Evolutionary conservation across 2,113 vertebrate species (phyloP).

Genomic region (Python bivittatus): DNA sequence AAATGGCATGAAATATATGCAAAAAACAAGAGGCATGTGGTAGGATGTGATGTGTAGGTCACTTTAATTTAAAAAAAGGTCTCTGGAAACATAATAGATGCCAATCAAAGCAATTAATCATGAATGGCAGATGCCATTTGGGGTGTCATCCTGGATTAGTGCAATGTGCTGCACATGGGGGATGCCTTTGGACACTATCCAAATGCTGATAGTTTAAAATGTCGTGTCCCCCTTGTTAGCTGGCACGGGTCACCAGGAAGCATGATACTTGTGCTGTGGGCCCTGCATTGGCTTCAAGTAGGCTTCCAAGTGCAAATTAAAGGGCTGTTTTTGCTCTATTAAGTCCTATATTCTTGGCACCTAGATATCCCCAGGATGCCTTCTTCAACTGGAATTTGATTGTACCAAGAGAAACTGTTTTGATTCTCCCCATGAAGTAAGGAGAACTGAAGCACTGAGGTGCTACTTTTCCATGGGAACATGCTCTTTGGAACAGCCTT

Average conservation of each 20-base stretch:
- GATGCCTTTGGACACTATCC: background rate
- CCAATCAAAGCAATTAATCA: background rate
- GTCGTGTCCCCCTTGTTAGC: background rate
- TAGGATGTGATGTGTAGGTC: background rate
- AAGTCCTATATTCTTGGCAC: background rate
- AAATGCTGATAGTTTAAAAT: background rate
- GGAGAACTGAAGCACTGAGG: background rate
- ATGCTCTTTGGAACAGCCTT: background rate
- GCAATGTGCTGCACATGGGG: background rate
- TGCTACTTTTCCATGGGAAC: background rate
- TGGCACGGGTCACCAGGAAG: background rate
- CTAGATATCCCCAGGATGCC: background rate
- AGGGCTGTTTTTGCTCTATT: background rate
- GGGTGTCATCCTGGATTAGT: background rate
- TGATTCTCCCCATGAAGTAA: background rate
- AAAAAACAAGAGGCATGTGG: background rate
- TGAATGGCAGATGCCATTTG: background rate
- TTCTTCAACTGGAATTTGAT: background rate
- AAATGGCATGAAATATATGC: background rate
- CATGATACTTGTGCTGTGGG: background rate
- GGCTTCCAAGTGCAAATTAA: background rate
- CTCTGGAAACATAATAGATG: background rate
- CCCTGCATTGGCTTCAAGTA: background rate
- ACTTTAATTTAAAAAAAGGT: background rate
- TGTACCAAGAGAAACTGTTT: background rate